A percentile compares a stretch with the other conserved stretches of the same genome.
These are phyloP conservation scores for Eira barbara DNA, from an alignment of 2,113 vertebrate species.

Conservation along the genomic window DNA sequence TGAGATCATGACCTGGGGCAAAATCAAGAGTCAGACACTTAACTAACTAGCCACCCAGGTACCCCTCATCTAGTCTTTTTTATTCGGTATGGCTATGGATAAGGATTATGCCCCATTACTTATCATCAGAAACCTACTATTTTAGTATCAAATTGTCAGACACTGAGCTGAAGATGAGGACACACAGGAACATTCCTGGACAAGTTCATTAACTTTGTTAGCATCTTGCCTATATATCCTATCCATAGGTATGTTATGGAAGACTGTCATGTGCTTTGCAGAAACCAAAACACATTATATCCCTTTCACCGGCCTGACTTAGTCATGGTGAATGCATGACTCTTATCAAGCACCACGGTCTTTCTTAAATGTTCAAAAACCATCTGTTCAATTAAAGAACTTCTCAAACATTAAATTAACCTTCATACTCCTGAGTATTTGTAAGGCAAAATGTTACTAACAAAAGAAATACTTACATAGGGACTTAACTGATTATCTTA, in stretches of 20 bases:
- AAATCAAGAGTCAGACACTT: background rate
- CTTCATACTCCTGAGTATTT: background rate
- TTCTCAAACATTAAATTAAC: background rate
- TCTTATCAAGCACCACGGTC: background rate
- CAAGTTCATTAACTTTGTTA: background rate
- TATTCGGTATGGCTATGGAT: background rate
- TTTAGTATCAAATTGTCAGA: background rate
- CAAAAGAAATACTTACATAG: background rate
- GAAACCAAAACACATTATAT: background rate
- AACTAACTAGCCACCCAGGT: background rate
- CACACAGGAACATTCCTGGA: background rate
- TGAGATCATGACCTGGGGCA: background rate
- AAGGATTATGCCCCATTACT: background rate
- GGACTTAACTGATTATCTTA: background rate
- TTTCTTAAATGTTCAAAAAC: background rate
- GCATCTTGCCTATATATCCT: background rate
- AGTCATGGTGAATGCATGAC: background rate
- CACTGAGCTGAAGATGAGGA: background rate
- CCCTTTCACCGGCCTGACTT: background rate
- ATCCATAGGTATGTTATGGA: background rate
- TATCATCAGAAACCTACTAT: background rate
- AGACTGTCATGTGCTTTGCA: background rate
- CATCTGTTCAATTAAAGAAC: background rate
- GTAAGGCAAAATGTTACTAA: background rate
- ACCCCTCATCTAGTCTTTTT: background rate